phyloP scores from a whole-genome alignment of 2,888 invertebrate genomes.

The Xestobium rufovillosum region DNA sequence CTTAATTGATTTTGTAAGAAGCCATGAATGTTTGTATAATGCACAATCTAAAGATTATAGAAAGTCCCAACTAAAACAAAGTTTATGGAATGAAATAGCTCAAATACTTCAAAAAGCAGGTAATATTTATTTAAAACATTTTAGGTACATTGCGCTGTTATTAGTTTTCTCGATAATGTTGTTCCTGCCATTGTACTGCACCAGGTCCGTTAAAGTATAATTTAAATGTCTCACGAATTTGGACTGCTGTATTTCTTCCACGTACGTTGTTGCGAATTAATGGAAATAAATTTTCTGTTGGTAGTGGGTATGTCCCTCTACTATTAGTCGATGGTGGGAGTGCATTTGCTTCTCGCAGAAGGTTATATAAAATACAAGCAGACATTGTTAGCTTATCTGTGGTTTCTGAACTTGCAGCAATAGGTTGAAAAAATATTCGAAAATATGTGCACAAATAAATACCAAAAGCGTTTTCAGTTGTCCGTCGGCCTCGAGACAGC shows the following conservation, averaged over 20 bases:
- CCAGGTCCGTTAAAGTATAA: slow-evolving; percentile 17
- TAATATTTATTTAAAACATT: slow-evolving; percentile 8
- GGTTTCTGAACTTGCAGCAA: slow-evolving; percentile 15
- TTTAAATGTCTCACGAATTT: slow-evolving; percentile 18
- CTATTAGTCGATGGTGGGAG: slow-evolving; percentile 14
- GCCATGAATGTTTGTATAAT: slow-evolving; percentile 11
- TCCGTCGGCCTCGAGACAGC: slow-evolving; percentile 17
- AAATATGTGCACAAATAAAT: slow-evolving; percentile 18
- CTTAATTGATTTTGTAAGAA: slow-evolving; percentile 13
- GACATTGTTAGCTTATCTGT: slow-evolving; percentile 17
- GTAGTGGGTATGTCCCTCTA: slow-evolving; percentile 13
- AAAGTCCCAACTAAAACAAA: slow-evolving; percentile 8
- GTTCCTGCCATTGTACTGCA: slow-evolving; percentile 15
- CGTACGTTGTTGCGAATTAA: slow-evolving; percentile 15
- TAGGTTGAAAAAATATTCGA: slow-evolving; percentile 17
- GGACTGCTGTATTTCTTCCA: slow-evolving; percentile 14
- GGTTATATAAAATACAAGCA: slow-evolving; percentile 18
- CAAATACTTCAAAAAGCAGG: slow-evolving; percentile 15
- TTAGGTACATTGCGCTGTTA: neutral
- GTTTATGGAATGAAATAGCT: slow-evolving; percentile 16
- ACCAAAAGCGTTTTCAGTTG: slow-evolving; percentile 19
- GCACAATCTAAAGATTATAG: slow-evolving; percentile 7
- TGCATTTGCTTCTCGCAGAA: slow-evolving; percentile 18
- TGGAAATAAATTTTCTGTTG: slow-evolving; percentile 18
- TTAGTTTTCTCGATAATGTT: slow-evolving; percentile 15